Evolutionary conservation across 2,888 invertebrate species (phyloP).

Genomic region (Sphecodes monilicornis): DNA sequence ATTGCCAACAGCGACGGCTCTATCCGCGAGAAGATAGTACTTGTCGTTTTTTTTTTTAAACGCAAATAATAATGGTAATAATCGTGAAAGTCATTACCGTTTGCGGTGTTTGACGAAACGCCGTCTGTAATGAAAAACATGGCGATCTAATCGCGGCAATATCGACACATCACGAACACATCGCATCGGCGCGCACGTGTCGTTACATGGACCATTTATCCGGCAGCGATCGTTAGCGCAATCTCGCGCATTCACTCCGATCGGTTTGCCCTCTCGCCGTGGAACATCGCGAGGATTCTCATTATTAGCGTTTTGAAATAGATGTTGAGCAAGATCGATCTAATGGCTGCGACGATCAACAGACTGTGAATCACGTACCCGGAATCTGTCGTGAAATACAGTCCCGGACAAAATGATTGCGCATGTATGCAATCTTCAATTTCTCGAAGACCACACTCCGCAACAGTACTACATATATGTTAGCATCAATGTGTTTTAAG

Average conservation of each 20-base stretch:
- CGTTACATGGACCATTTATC: constrained; percentile 34
- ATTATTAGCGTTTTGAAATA: constrained; percentile 56
- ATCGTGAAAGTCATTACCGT: not conserved
- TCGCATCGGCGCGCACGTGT: constrained; percentile 19
- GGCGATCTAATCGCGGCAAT: constrained; percentile 13
- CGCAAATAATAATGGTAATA: not conserved
- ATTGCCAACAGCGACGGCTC: not conserved
- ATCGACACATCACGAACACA: constrained; percentile 20
- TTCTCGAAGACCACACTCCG: too few species aligned
- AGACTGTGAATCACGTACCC: constrained; percentile 58
- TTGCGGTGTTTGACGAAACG: constrained; percentile 3
- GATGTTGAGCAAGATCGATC: constrained; percentile 56
- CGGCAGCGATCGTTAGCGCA: constrained; percentile 47
- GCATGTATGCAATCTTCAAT: too few species aligned
- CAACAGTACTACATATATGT: too few species aligned
- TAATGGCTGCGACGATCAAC: constrained; percentile 37
- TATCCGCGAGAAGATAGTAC: not conserved
- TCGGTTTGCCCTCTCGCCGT: constrained; percentile 12
- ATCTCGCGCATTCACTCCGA: constrained; percentile 55
- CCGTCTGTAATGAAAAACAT: not conserved
- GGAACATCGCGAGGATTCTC: constrained; percentile 18
- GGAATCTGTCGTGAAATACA: constrained; percentile 38
- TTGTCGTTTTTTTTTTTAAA: not conserved
- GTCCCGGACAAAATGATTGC: too few species aligned
- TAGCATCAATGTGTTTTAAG: too few species aligned